phyloP scores from a whole-genome alignment of 2,888 invertebrate genomes.

The Parasteatoda lunata region DNA sequence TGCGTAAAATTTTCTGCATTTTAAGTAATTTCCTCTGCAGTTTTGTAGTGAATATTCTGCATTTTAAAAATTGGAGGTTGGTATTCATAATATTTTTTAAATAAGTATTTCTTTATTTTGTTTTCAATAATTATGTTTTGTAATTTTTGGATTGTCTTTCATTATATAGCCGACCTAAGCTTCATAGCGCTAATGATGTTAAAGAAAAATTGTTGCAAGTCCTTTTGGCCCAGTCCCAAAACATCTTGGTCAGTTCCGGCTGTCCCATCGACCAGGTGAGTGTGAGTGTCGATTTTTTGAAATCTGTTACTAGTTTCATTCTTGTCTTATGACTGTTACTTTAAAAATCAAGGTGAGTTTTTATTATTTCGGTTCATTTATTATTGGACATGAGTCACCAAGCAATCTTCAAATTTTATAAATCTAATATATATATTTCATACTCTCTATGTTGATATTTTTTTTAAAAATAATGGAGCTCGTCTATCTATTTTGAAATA shows the following conservation, averaged over 20 bases:
- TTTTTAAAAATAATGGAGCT: too few relatives aligned
- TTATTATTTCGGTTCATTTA: not conserved
- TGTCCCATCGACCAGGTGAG: constrained; percentile 96
- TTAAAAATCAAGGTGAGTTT: constrained; percentile 32
- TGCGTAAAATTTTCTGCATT: too few relatives aligned
- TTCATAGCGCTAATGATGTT: constrained; percentile 80
- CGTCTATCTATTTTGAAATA: too few relatives aligned
- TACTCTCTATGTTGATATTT: too few relatives aligned
- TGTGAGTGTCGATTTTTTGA: constrained; percentile 67
- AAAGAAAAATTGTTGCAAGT: constrained; percentile 93
- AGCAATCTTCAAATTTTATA: not conserved
- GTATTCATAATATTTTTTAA: too few relatives aligned
- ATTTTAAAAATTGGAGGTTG: too few relatives aligned
- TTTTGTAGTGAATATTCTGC: too few relatives aligned
- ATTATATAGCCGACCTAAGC: constrained; percentile 71
- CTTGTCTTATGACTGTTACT: not conserved
- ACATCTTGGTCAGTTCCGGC: constrained; percentile 88
- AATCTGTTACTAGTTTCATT: not conserved
- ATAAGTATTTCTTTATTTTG: too few relatives aligned
- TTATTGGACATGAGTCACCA: not conserved
- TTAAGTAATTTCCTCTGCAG: too few relatives aligned
- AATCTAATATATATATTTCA: too few relatives aligned
- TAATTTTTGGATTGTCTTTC: constrained; percentile 43
- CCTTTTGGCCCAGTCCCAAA: constrained; percentile 90
- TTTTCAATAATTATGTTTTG: not conserved